phyloP scores from a whole-genome alignment of 2,113 vertebrate genomes.

The Cyanoramphus novaezelandiae region DNA sequence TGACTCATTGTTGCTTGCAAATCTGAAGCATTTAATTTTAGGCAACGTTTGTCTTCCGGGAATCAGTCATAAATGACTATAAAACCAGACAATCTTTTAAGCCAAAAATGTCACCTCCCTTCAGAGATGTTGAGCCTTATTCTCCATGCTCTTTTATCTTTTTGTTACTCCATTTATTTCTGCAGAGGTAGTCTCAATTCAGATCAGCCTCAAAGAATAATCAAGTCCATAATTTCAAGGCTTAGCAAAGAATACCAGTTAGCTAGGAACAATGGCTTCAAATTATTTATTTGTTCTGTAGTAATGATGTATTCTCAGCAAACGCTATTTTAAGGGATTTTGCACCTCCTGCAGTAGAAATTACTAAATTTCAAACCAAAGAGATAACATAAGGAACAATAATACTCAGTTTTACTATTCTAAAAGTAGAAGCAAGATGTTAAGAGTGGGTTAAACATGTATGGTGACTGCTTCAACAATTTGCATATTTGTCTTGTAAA shows the following conservation, averaged over 20 bases:
- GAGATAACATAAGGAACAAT: neutral
- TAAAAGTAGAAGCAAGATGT: neutral
- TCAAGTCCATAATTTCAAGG: neutral
- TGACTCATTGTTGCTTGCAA: constrained; percentile 37
- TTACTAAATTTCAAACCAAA: neutral
- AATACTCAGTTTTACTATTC: neutral
- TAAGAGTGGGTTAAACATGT: neutral
- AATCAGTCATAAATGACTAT: neutral
- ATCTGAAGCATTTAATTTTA: constrained; percentile 42
- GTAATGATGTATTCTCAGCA: neutral
- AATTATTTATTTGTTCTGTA: neutral
- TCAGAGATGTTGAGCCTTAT: neutral
- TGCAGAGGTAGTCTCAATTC: neutral
- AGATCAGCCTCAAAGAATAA: neutral
- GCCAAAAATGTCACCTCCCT: neutral
- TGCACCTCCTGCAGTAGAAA: neutral
- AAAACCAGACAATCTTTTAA: neutral
- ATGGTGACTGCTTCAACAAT: neutral
- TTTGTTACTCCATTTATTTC: neutral
- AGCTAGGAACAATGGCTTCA: neutral
- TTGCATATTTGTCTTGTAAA: neutral
- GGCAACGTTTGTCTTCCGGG: neutral
- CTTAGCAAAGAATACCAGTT: neutral
- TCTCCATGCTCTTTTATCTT: neutral
- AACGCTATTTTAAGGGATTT: constrained; percentile 1